Evolutionary conservation across 2,113 vertebrate genomes (phyloP), one percentile per base, ranked within the genome.

Genomic region (Dinomys branickii): DNA sequence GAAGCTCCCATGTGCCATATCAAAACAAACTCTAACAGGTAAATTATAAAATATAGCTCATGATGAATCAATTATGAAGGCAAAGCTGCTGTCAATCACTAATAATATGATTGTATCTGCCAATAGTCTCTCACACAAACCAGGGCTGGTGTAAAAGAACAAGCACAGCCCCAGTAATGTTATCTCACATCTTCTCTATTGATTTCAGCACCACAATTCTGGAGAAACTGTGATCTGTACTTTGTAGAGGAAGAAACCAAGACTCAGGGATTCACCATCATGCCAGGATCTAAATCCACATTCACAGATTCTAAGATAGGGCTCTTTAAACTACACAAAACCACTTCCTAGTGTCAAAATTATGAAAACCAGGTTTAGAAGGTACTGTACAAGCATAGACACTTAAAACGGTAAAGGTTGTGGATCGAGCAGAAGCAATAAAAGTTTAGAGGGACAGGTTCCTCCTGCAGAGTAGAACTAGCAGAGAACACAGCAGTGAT

Each of bases 61-160:
- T 85, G 89, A 91, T 16, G 93, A 71, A 85, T 88, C 58, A 96
- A 16, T 96, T 94, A 91, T 71, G 87, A 85, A 88, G 86, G 71
- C 94, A 91, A 69, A 94, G 54, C n/a, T 91, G 22, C 44, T 58
- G 80, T 85, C 88, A 88, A 94, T 94, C 75, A 96, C 38, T 13
- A 20, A 59, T 93, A 95, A 97, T 96, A 59, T 93, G 94, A 97
- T 96, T 96, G 93, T 63, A 84, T 91, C 67, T 91, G 47, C 81
- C 61, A 87, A 82, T 91, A 92, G 38, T 33, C 71, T 95, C 16
- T 94, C 50, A 80, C 24, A 75, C 17, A 87, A 90, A 83, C 35
- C 47, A 69, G 20, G 44, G n/a, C 16, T 7, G 26, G 35, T 61
- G 26, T 61, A 22, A 75, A 71, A 41, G 63, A 80, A 63, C 10